Base-by-base conservation (phyloP, 2,113 vertebrate species). In the Cebus imitator region DNA sequence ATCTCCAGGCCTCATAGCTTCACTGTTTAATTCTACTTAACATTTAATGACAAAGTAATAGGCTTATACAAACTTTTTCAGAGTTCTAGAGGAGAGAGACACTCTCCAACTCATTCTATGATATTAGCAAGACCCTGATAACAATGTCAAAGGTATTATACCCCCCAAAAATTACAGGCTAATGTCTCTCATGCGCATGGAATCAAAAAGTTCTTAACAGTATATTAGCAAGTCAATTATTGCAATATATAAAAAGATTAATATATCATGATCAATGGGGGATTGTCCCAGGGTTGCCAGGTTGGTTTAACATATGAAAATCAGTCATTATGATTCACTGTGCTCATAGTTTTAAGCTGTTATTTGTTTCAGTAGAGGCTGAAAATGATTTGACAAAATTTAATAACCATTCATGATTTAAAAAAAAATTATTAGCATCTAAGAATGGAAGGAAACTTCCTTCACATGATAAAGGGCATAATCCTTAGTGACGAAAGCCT, bases 301-400 rank as follows among this genome's bases (percentile, higher is more conserved):
- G 57, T 84, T 96, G 21, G 20, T 96, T 97, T 93, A 97, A 94
- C 48, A 89, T 90, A 64, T 45, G 12, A 91, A 89, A 95, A 92
- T 61, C 81, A 85, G 40, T 96, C 30, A 75, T 79, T 79, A 6
- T 89, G 73, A 75, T 95, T 97, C 13, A 87, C 37, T 75, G 21
- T 87, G 35, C 43, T 48, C 81, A 81, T 57, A 87, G 43, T 40
- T 92, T 64, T 90, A 80, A 83, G 30, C 16, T 89, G 5, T 94
- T 88, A 94, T 6, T 78, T 94, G 61, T 94, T 97, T 96, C 45
- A 89, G 1, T 20, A 90, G 37, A 89, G 23, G 18, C 66, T 90
- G 72, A 91, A 96, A 94, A 95, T 17, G 40, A 81, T 88, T 95
- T 91, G 61, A 91, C 58, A 91, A 94, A 92, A 76, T 91, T 93